These are phyloP conservation scores for Thymelicus sylvestris DNA, from an alignment of 2,888 invertebrate species.

Conservation along the genomic window DNA sequence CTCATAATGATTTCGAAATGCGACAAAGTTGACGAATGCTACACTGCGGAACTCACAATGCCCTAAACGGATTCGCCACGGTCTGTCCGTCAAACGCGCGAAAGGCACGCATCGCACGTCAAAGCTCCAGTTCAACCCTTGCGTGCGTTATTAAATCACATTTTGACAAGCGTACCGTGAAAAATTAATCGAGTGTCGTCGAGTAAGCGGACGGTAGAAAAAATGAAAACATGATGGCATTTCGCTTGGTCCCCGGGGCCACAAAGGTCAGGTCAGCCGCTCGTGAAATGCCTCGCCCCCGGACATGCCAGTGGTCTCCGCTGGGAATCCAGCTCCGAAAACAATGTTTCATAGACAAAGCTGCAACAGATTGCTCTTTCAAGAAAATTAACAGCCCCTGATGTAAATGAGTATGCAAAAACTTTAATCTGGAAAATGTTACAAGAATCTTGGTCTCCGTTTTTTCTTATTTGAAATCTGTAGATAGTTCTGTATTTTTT, in stretches of 20 bases:
- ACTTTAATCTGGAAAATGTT: constrained; percentile 18
- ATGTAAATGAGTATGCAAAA: constrained; percentile 27
- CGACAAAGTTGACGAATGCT: constrained; percentile 38
- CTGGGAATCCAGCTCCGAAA: constrained; percentile 54
- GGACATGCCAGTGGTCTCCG: constrained; percentile 57
- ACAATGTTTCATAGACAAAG: constrained; percentile 43
- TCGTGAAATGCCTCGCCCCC: constrained; percentile 79
- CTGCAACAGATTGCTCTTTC: constrained; percentile 35
- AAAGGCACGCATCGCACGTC: constrained; percentile 70
- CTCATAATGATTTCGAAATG: constrained; percentile 41
- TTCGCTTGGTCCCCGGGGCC: constrained; percentile 72
- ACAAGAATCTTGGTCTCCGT: not conserved
- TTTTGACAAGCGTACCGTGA: constrained; percentile 85
- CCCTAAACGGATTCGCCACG: constrained; percentile 44
- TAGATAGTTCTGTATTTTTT: too few relatives aligned
- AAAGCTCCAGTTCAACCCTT: constrained; percentile 72
- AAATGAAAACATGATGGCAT: constrained; percentile 79
- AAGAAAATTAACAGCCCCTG: constrained; percentile 20
- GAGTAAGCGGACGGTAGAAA: constrained; percentile 71
- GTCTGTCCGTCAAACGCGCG: constrained; percentile 49
- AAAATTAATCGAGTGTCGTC: constrained; percentile 83
- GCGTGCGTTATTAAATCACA: constrained; percentile 79
- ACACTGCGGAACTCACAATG: constrained; percentile 18
- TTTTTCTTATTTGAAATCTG: constrained; percentile 1
- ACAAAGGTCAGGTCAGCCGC: constrained; percentile 77